Conservation (phyloP, 2,797 vertebrate genomes). For the Craterocephalus amniculus region DNA sequence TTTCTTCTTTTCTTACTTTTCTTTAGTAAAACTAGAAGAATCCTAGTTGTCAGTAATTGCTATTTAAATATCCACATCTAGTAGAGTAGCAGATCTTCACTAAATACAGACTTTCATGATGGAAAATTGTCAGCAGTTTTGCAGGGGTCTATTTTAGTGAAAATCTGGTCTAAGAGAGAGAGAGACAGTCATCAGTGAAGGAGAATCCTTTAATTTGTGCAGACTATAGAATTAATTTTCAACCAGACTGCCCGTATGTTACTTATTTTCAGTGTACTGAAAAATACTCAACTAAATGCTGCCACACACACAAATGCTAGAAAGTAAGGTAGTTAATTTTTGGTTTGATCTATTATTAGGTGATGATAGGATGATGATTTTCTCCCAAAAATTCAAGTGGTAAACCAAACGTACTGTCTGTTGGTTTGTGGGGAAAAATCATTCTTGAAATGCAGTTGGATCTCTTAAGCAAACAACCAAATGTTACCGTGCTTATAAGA, state of each 20-base stretch:
- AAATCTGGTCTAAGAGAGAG: conserved; percentile 56
- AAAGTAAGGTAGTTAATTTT: conserved; percentile 56
- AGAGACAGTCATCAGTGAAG: conserved; percentile 54
- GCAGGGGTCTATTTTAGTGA: conserved; percentile 55
- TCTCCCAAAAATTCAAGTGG: conserved; percentile 68
- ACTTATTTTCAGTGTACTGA: conserved; percentile 80
- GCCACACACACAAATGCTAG: conserved; percentile 66
- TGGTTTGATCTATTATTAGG: conserved; percentile 81
- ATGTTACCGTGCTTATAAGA: conserved; percentile 10
- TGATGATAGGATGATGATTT: conserved; percentile 82
- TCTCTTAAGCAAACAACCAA: conserved; percentile 27
- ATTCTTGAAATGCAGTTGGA: conserved; percentile 30
- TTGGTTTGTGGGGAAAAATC: conserved; percentile 57
- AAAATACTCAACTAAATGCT: conserved; percentile 63
- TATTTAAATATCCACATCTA: conserved; percentile 59
- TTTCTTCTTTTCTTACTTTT: not conserved
- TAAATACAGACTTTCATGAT: conserved; percentile 50
- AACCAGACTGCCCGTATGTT: conserved; percentile 76
- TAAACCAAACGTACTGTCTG: conserved; percentile 71
- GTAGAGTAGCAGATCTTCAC: conserved; percentile 27
- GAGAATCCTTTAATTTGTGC: conserved; percentile 76
- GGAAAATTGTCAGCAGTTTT: conserved; percentile 65
- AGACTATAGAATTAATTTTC: conserved; percentile 79
- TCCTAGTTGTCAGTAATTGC: conserved; percentile 47
- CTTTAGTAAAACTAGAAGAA: conserved; percentile 36